Evolutionary conservation across 2,888 invertebrate species (phyloP), one percentile per base, ranked within the genome.

Genomic region (Plebejus argus): DNA sequence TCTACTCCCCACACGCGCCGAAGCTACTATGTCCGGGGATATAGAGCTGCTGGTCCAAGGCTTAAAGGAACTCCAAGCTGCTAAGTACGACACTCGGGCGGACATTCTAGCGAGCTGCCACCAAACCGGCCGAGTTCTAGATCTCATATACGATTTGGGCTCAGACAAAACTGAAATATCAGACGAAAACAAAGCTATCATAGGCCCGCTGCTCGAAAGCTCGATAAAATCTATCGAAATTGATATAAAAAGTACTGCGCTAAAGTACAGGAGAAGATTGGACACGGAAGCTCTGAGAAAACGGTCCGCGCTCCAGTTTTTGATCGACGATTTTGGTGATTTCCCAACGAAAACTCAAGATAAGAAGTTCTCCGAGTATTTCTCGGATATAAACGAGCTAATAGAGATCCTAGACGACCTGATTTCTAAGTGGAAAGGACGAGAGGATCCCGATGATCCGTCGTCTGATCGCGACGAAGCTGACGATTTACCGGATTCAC

Each of bases 21-120:
- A 45, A 15, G 28, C 15, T 66, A 18, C 66, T 66, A 33, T 66
- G 66, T 66, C 66, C 0, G 28, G 28, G 6, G 66, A 66, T 28
- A 28, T 66, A 66, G 18, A 33, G 15, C 28, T 66, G 15, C 66
- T 66, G 28, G 28, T 66, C 1, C 4, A 66, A 5, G 66, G 66
- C 18, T 66, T 66, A 28, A 33, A 28, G 15, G 28, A 66, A 66
- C 66, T 66, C 12, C 66, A 66, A 33, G 15, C 28, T 28, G 28
- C 66, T 28, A 66, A 66, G 66, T 66, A 33, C 66, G 66, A 86
- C 84, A 87, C 66, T 28, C 28, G 66, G 28, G 66, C 66, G 28
- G 66, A 66, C 28, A 15, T 66, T 12, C 6, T 66, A 66, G 66
- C 28, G 28, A 66, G 66, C 66, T 15, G 66, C 28, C 23, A 66